Evolutionary conservation across 92 coral and sea anemone genomes (phyloP).

Genomic region (Siderastrea siderea): DNA sequence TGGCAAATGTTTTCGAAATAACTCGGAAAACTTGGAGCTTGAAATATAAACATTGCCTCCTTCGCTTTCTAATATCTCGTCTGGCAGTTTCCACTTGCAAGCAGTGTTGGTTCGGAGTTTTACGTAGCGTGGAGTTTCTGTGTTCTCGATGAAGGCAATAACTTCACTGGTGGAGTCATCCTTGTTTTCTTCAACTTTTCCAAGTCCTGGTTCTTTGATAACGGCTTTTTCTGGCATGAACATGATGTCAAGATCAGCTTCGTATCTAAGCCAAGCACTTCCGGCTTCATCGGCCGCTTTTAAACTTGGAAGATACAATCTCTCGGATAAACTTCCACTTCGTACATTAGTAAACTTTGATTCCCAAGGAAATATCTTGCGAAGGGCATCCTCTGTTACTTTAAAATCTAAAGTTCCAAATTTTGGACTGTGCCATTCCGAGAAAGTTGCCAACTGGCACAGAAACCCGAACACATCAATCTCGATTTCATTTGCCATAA

Average conservation of each 20-base stretch:
- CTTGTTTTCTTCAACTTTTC: neutral
- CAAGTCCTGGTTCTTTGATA: neutral
- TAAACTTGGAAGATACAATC: slow-evolving; percentile 13
- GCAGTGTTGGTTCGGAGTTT: slow-evolving; percentile 3
- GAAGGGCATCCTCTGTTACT: slow-evolving; percentile 15
- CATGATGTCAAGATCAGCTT: slow-evolving; percentile 20
- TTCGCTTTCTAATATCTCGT: slow-evolving; percentile 1
- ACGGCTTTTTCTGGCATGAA: neutral
- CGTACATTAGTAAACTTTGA: neutral
- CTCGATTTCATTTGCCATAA: slow-evolving; percentile 5
- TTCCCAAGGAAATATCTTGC: slow-evolving; percentile 24
- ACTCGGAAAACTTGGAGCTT: slow-evolving; percentile 5
- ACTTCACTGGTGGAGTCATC: neutral
- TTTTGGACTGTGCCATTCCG: slow-evolving; percentile 24
- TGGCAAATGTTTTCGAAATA: neutral
- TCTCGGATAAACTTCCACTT: slow-evolving; percentile 16
- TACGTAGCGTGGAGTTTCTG: neutral
- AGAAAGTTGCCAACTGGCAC: slow-evolving; percentile 17
- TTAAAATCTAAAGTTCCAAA: slow-evolving; percentile 1
- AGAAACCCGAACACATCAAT: slow-evolving; percentile 3
- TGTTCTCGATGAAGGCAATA: slow-evolving; percentile 7
- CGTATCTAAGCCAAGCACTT: neutral
- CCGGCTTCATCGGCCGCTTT: slow-evolving; percentile 9
- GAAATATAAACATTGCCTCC: slow-evolving; percentile 14
- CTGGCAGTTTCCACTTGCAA: slow-evolving; percentile 12